Base-by-base conservation (phyloP, 1,140 invertebrate species). In the Ganaspis sp. region DNA sequence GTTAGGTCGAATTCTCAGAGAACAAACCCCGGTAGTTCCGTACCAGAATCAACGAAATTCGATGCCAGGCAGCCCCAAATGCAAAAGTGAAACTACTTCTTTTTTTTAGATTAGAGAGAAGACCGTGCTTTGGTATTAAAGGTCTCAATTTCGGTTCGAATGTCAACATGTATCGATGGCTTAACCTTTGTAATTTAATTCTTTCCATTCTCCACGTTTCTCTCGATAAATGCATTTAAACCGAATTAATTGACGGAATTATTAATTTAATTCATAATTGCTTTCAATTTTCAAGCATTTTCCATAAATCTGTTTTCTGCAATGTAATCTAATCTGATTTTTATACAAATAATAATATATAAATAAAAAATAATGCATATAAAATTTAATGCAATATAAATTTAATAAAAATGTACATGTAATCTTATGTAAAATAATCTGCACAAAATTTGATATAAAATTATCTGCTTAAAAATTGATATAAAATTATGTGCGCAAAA, bases 1-100 rank as follows among this genome's bases (percentile, higher is more conserved):
- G 54, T 64, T 19, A 64, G 54, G 54, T 64, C 21, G 54, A 64
- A 64, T 64, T 29, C 21, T 23, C 54, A 64, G 54, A 29, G 54
- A 64, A 64, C 21, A 64, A 23, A 58, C 8, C 8, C 8, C 11
- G 1, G 8, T 64, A 29, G 21, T 64, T 64, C 21, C 21, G 23
- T 29, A 23, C 9, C 19, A 64, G 21, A 64, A 29, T 64, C 54
- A 64, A 26, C 23, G 54, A 64, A 64, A 64, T 29, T 64, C 9
- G 54, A 64, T 26, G 54, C 54, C 3, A 26, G 29, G 15, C 21
- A 64, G 12, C 42, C 23, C 11, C 21, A 11, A 5, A 64, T 64
- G 54, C 1, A 64, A 64, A 64, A 64, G 54, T 45, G 42, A n/a
- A 45, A 5, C 23, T 58, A 26, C 23, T 64, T 15, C 29, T 64